Evolutionary conservation across 64 coral and sea anemone species (phyloP).

Genomic region (Stichodactyla helianthus): DNA sequence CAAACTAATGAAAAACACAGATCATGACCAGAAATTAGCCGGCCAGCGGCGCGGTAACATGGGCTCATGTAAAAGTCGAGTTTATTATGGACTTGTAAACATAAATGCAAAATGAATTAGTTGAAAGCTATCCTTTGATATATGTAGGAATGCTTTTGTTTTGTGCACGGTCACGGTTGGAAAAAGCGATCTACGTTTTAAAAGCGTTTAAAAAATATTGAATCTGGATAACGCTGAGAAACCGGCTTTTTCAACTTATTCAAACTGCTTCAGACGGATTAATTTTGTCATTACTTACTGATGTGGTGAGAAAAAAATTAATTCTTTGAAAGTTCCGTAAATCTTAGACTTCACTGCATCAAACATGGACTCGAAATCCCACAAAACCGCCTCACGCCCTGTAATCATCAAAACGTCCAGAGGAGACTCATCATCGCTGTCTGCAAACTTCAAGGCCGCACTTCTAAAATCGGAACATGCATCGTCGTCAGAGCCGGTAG

Average conservation of each 20-base stretch:
- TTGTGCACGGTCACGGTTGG: no score
- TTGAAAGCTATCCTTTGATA: no score
- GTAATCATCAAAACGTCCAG: constrained; percentile 72
- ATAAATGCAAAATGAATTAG: no score
- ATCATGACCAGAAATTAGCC: no score
- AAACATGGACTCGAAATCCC: neutral
- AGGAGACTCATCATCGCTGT: constrained; percentile 55
- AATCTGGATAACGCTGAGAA: no score
- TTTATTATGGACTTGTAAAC: no score
- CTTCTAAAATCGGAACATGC: constrained; percentile 45
- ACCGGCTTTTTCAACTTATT: no score
- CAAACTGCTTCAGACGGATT: neutral
- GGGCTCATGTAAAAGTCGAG: no score
- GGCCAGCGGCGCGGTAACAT: no score
- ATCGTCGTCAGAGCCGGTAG: constrained; percentile 30
- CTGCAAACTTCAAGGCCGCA: constrained; percentile 71
- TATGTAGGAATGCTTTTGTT: no score
- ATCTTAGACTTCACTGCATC: neutral
- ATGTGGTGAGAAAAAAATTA: neutral
- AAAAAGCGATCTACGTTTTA: no score
- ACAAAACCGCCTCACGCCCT: constrained; percentile 32
- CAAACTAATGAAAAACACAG: neutral
- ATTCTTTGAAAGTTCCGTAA: neutral
- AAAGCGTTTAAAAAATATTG: no score
- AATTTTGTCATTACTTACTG: neutral